phyloP scores from a whole-genome alignment of 1,140 invertebrate species.

The Drosophila murphyi region DNA sequence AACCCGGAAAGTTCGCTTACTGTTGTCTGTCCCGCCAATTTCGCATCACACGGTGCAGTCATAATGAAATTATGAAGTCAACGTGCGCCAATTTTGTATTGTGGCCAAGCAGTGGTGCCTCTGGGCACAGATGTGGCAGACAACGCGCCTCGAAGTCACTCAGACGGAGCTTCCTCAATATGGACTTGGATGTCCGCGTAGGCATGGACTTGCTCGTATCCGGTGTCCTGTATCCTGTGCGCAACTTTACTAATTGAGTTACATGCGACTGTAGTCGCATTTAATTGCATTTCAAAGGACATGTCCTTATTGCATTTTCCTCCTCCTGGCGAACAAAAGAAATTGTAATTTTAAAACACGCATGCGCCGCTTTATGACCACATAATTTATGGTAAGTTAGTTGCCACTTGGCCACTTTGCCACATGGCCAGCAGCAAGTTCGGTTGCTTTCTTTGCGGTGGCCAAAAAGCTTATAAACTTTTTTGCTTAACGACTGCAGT shows the following conservation, averaged over 20 bases:
- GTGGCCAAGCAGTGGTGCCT: conserved; percentile 27
- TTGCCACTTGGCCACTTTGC: conserved; percentile 54
- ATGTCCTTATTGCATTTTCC: conserved; percentile 55
- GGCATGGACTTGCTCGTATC: conserved; percentile 15
- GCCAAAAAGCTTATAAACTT: conserved; percentile 62
- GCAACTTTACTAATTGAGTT: conserved; percentile 78
- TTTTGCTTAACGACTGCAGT: conserved; percentile 73
- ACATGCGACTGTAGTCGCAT: conserved; percentile 60
- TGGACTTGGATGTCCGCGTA: not conserved
- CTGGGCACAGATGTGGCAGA: conserved; percentile 8
- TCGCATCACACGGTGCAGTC: conserved; percentile 59
- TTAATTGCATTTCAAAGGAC: conserved; percentile 76
- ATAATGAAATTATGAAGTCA: conserved; percentile 79
- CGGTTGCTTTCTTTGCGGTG: conserved; percentile 13
- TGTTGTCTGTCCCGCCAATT: conserved; percentile 59
- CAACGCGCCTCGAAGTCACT: conserved; percentile 4
- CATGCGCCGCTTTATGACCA: conserved; percentile 17
- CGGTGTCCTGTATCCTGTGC: conserved; percentile 13
- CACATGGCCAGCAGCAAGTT: conserved; percentile 24
- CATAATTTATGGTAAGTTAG: conserved; percentile 67
- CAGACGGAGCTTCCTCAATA: conserved; percentile 17
- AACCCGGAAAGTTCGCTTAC: conserved; percentile 13
- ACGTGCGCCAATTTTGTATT: conserved; percentile 78
- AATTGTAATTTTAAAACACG: not conserved
- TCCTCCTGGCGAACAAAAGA: conserved; percentile 4